phyloP scores from a whole-genome alignment of 1,140 invertebrate species.

The Elysia chlorotica region DNA sequence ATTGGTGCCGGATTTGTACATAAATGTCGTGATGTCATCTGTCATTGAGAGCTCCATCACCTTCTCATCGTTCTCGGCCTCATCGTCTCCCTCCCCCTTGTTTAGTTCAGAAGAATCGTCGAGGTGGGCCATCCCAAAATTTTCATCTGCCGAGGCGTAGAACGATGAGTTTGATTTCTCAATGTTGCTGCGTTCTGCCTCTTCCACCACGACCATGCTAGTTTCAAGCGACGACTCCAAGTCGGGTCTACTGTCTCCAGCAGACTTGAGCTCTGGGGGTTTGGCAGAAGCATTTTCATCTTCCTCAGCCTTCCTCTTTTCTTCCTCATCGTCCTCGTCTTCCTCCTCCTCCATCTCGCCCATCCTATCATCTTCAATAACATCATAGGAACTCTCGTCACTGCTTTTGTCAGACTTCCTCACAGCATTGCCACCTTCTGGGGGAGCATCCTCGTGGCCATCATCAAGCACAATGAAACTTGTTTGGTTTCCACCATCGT shows the following conservation, averaged over 20 bases:
- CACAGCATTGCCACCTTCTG: neutral
- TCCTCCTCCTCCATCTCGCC: neutral
- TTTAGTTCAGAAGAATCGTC: neutral
- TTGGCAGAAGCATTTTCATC: neutral
- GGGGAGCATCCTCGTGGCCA: neutral
- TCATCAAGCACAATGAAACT: constrained; percentile 16
- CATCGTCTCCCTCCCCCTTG: neutral
- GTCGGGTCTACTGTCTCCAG: too few relatives aligned
- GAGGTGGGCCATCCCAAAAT: neutral
- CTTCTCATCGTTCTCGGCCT: neutral
- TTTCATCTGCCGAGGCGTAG: constrained; percentile 11
- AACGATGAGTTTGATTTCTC: constrained; percentile 8
- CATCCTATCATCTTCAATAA: constrained; percentile 7
- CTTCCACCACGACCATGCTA: constrained; percentile 18
- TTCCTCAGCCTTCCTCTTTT: neutral
- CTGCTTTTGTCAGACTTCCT: constrained; percentile 23
- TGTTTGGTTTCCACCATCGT: constrained; percentile 5
- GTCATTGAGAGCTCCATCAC: neutral
- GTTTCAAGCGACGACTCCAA: too few relatives aligned
- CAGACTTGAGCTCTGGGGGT: neutral
- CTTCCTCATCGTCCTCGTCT: neutral
- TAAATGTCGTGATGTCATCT: too few relatives aligned
- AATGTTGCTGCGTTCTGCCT: neutral
- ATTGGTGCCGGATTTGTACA: too few relatives aligned
- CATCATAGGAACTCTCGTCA: constrained; percentile 23